phyloP scores from a whole-genome alignment of 2,888 invertebrate species.

The Blastobasis adustella region DNA sequence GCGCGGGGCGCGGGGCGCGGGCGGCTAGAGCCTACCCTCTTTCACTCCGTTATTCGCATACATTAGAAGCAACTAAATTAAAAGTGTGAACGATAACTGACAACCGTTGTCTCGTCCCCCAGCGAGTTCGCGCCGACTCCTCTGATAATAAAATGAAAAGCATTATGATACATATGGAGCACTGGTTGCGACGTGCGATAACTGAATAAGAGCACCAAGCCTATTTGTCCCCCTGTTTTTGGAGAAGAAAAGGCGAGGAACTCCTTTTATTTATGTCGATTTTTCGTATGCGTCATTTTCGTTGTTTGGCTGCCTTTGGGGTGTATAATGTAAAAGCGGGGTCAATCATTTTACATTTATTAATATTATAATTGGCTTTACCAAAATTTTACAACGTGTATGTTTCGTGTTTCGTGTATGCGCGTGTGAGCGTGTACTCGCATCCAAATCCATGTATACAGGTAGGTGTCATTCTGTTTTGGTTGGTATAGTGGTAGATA shows the following conservation, averaged over 20 bases:
- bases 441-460: no score
- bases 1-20: slow-evolving; percentile 5
- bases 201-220: slow-evolving; percentile 52
- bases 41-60: slow-evolving; percentile 60
- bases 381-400: neutral
- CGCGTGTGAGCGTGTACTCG: no score
- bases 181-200: slow-evolving; percentile 54
- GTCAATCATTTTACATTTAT: no score
- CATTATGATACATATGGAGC: slow-evolving; percentile 67
- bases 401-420: no score
- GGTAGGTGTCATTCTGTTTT: no score
- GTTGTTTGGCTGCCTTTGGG: no score
- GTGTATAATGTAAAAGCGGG: no score
- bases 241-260: slow-evolving; percentile 27
- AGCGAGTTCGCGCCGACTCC: slow-evolving; percentile 31
- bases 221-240: slow-evolving; percentile 48
- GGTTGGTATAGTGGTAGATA: no score
- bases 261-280: no score
- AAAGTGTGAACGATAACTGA: slow-evolving; percentile 67
- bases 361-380: neutral
- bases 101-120: slow-evolving; percentile 42
- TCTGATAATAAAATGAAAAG: slow-evolving; percentile 64
- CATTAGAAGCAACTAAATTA: slow-evolving; percentile 72
- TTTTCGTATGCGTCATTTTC: no score
- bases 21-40: slow-evolving; percentile 33